Evolutionary conservation across 1,140 invertebrate species (phyloP).

Genomic region (Papilio xuthus): DNA sequence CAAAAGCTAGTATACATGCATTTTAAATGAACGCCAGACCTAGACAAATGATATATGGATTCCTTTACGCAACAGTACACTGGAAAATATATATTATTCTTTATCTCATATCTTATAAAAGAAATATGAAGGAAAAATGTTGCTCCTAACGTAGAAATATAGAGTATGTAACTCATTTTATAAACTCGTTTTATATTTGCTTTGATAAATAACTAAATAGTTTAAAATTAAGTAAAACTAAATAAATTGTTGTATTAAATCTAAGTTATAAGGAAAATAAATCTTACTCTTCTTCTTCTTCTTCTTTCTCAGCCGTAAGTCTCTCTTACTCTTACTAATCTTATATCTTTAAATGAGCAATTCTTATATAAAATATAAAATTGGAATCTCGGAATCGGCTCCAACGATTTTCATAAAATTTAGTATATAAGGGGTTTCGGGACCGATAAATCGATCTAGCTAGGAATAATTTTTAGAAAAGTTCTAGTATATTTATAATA

Average conservation of each 20-base stretch:
- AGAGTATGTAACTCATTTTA: not conserved
- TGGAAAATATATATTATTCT: slow-evolving; percentile 16
- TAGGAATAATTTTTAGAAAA: no score
- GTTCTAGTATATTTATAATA: not conserved
- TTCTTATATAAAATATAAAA: no score
- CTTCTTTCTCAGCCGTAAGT: no score
- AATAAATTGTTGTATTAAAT: no score
- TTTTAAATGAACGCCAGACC: not conserved
- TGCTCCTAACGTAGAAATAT: not conserved
- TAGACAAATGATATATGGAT: not conserved
- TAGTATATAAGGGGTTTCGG: no score
- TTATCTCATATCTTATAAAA: not conserved
- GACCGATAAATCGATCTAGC: no score
- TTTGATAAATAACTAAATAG: not conserved
- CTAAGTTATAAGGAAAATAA: no score
- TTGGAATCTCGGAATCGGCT: no score
- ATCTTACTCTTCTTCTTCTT: no score
- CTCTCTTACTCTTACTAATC: no score
- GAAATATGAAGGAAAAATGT: slow-evolving; percentile 24
- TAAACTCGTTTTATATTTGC: not conserved
- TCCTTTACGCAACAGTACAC: not conserved
- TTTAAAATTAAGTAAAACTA: not conserved
- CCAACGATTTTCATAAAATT: no score
- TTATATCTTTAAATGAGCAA: no score
- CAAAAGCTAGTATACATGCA: not conserved